Evolutionary conservation across 2,113 vertebrate genomes (phyloP).

Genomic region (Okapia johnstoni): DNA sequence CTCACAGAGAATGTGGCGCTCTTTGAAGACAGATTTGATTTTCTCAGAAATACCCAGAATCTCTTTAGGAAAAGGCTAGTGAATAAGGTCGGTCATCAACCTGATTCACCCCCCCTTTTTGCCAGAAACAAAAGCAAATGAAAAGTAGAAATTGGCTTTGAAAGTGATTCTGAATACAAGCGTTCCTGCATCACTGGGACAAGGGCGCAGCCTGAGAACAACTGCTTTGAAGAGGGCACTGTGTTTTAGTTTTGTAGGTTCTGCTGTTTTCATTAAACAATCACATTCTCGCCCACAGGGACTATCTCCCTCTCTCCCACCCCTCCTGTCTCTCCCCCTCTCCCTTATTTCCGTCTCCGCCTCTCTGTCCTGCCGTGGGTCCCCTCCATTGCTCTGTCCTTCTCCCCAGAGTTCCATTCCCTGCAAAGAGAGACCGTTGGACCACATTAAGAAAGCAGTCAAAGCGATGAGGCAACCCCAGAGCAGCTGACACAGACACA

Average conservation of each 20-base stretch:
- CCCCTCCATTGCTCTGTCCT: not conserved
- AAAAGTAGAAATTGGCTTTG: not conserved
- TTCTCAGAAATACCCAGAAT: not conserved
- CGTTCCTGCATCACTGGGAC: not conserved
- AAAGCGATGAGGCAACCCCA: not conserved
- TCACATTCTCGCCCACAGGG: not conserved
- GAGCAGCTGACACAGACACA: not conserved
- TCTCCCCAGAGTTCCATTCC: not conserved
- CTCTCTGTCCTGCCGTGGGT: not conserved
- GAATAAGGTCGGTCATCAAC: not conserved
- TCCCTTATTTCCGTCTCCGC: not conserved
- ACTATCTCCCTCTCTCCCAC: not conserved
- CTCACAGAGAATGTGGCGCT: not conserved
- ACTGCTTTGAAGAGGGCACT: not conserved
- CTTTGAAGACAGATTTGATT: constrained; percentile 2
- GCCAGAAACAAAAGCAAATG: constrained; percentile 1
- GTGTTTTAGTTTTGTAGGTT: not conserved
- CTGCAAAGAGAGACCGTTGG: not conserved
- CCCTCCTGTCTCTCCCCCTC: not conserved
- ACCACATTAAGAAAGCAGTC: not conserved
- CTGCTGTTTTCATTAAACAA: not conserved
- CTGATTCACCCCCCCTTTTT: not conserved
- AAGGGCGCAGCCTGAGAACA: not conserved
- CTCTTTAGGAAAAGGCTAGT: not conserved
- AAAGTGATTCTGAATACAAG: not conserved